Evolutionary conservation across 2,113 vertebrate species (phyloP).

Genomic region (Anser cygnoides): DNA sequence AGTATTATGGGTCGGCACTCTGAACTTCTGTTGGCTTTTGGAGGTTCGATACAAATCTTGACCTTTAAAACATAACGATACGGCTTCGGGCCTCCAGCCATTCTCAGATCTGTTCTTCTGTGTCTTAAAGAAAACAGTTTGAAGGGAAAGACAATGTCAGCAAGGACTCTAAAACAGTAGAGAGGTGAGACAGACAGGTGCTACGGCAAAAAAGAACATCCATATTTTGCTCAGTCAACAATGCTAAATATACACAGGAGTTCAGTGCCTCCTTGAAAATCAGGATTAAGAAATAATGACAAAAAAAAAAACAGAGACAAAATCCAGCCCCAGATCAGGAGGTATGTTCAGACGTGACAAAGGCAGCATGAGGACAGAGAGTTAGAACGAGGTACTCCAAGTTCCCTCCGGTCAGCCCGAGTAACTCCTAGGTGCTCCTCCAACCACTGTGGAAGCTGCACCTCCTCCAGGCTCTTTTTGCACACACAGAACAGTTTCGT

Average conservation of each 20-base stretch:
- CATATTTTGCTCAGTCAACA: background rate
- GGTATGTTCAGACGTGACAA: background rate
- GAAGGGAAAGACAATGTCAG: background rate
- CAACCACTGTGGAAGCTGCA: background rate
- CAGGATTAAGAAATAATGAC: background rate
- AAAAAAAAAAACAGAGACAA: background rate
- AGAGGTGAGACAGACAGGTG: background rate
- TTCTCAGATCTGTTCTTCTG: background rate
- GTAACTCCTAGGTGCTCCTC: background rate
- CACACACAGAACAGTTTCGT: background rate
- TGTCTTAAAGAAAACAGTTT: background rate
- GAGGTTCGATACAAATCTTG: background rate
- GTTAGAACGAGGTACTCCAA: background rate
- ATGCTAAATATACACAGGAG: background rate
- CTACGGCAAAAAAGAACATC: background rate
- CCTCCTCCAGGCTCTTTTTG: background rate
- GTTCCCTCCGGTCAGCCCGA: rapidly evolving
- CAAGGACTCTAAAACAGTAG: background rate
- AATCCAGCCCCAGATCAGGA: background rate
- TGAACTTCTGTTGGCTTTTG: background rate
- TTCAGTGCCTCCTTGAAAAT: background rate
- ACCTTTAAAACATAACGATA: background rate
- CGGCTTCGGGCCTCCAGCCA: background rate
- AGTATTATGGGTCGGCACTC: background rate
- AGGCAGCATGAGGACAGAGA: background rate